Conservation (phyloP, 2,888 invertebrate species). For the Priocnemis perturbator region DNA sequence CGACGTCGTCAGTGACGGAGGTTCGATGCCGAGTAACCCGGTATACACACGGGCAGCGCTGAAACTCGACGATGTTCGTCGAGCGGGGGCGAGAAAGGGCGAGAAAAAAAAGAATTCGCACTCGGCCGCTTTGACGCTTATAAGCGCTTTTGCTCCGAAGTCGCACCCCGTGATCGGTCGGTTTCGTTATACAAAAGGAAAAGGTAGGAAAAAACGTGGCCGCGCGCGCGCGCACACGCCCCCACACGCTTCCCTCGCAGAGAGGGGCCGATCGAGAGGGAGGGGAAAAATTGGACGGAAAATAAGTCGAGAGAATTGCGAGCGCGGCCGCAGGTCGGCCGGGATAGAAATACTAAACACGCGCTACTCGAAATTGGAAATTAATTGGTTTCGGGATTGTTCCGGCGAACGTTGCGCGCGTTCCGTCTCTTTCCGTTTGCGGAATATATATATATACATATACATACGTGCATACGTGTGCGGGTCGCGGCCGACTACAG, state of each 20-base stretch:
- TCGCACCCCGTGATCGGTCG: slow-evolving; percentile 8
- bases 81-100: background rate
- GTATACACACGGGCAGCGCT: slow-evolving; percentile 5
- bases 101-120: background rate
- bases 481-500: background rate
- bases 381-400: slow-evolving; percentile 46
- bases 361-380: slow-evolving; percentile 30
- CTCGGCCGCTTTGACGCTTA: slow-evolving; percentile 21
- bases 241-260: too few species aligned
- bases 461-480: too few species aligned
- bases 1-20: slow-evolving; percentile 33
- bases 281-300: background rate
- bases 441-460: too few species aligned
- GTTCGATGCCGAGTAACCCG: slow-evolving; percentile 16
- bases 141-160: slow-evolving; percentile 7
- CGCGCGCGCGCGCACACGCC: too few species aligned
- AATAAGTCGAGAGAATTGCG: slow-evolving; percentile 1
- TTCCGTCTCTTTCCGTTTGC: too few species aligned
- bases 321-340: background rate
- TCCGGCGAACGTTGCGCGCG: slow-evolving; percentile 21
- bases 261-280: slow-evolving; percentile 8
- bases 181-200: slow-evolving; percentile 3
- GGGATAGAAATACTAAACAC: background rate
- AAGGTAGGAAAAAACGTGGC: background rate
- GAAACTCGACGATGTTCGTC: slow-evolving; percentile 29